Conservation (phyloP, 2,888 invertebrate genomes). For the Noctua pronuba region DNA sequence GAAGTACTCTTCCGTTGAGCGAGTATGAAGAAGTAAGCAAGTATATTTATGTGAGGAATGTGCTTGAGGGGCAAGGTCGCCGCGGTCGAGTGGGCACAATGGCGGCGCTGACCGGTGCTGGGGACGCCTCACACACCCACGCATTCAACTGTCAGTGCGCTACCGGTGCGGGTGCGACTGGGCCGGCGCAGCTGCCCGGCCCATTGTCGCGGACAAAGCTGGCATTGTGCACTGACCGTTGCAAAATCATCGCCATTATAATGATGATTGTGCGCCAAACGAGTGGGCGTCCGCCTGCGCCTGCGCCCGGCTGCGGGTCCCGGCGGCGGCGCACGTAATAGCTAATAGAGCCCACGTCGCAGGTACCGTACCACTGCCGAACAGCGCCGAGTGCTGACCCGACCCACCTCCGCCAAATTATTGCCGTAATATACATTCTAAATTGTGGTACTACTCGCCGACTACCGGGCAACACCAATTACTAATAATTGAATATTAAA, state of each 20-base stretch:
- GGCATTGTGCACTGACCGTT: conserved; percentile 70
- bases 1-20: no score
- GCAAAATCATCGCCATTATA: conserved; percentile 54
- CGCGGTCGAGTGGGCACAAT: conserved; percentile 7
- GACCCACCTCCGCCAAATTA: conserved; percentile 54
- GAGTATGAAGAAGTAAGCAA: no score
- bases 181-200: conserved; percentile 64
- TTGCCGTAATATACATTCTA: conserved; percentile 57
- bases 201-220: conserved; percentile 51
- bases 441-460: conserved; percentile 46
- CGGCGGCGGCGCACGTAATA: conserved; percentile 42
- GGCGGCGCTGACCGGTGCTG: conserved; percentile 8
- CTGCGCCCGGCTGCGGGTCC: not conserved
- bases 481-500: conserved; percentile 61
- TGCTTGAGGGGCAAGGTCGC: conserved; percentile 27
- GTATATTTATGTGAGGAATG: conserved; percentile 12
- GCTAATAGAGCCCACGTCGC: conserved; percentile 39
- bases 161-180: not conserved
- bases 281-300: conserved; percentile 52
- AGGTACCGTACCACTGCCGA: conserved; percentile 31
- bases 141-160: conserved; percentile 21
- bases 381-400: not conserved
- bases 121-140: conserved; percentile 33
- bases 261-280: conserved; percentile 50
- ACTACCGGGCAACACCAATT: conserved; percentile 65